phyloP scores from a whole-genome alignment of 2,797 vertebrate genomes.

The Distichodus sexfasciatus region DNA sequence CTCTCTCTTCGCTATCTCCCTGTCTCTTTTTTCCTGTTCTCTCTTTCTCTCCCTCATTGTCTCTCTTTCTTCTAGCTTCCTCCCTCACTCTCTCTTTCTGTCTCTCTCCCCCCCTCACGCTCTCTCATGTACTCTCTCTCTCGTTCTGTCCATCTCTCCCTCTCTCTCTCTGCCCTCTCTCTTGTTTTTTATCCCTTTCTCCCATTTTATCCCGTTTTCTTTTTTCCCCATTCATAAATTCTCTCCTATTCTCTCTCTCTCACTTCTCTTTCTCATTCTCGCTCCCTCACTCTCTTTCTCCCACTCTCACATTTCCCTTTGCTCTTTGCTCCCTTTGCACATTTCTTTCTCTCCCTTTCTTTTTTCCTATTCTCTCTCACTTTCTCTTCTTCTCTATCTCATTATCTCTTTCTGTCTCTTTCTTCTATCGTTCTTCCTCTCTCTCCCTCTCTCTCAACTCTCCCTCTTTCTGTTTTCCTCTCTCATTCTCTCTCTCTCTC shows the following conservation, averaged over 20 bases:
- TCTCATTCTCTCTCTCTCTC: slow-evolving; percentile 3
- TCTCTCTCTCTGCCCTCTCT: slow-evolving; percentile 4
- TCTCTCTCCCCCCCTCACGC: neutral
- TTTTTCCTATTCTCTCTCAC: slow-evolving; percentile 1
- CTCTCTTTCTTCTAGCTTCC: neutral
- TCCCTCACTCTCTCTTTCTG: slow-evolving; percentile 3
- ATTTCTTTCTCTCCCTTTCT: neutral
- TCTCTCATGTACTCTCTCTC: neutral
- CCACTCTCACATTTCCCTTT: neutral
- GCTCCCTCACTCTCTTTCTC: neutral
- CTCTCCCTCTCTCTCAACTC: neutral
- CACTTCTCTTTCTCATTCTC: slow-evolving; percentile 12
- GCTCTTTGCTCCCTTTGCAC: no score
- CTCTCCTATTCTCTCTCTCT: neutral
- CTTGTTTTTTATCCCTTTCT: neutral
- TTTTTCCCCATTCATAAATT: no score
- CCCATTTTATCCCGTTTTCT: no score
- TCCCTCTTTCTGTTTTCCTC: neutral
- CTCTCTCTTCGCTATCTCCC: neutral
- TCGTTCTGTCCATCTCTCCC: neutral
- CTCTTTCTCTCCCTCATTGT: neutral
- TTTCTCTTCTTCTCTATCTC: neutral
- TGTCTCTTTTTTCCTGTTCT: slow-evolving; percentile 3
- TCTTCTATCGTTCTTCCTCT: no score
- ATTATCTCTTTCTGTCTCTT: neutral